Evolutionary conservation across 2,797 vertebrate species (phyloP).

Genomic region (Nyctibius grandis): DNA sequence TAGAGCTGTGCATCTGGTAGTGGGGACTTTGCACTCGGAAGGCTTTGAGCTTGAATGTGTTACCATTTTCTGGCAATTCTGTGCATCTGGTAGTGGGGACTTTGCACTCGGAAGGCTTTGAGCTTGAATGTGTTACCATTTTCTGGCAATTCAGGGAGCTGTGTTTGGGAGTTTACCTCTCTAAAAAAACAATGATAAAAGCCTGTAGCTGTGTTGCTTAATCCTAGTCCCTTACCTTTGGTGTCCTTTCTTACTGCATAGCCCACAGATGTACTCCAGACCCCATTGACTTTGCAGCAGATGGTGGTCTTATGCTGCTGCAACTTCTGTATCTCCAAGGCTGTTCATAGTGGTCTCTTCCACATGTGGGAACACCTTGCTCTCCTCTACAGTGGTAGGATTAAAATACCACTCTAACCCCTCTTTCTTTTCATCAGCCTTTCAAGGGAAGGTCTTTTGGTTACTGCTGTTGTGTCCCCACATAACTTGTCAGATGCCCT

Average conservation of each 20-base stretch:
- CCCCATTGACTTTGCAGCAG: neutral
- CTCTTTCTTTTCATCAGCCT: neutral
- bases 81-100: too few relatives aligned
- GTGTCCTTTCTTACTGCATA: neutral
- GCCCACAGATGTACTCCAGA: rapidly evolving
- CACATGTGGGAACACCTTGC: neutral
- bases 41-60: neutral
- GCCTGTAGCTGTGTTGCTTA: neutral
- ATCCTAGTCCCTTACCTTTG: neutral
- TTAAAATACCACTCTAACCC: neutral
- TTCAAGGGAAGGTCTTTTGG: neutral
- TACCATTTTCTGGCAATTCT: neutral
- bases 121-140: neutral
- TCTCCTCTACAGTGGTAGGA: neutral
- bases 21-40: neutral
- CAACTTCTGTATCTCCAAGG: neutral
- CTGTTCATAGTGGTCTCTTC: neutral
- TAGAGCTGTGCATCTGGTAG: neutral
- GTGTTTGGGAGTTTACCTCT: neutral
- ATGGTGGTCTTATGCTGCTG: neutral
- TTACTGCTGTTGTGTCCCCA: neutral
- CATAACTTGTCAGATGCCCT: neutral
- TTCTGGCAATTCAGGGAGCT: neutral
- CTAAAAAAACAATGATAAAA: neutral
- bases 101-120: neutral